A percentile compares a stretch with the other conserved stretches of the same genome.
phyloP scores from a whole-genome alignment of 2,888 invertebrate genomes.

The Aphelenchoides bicaudatus region DNA sequence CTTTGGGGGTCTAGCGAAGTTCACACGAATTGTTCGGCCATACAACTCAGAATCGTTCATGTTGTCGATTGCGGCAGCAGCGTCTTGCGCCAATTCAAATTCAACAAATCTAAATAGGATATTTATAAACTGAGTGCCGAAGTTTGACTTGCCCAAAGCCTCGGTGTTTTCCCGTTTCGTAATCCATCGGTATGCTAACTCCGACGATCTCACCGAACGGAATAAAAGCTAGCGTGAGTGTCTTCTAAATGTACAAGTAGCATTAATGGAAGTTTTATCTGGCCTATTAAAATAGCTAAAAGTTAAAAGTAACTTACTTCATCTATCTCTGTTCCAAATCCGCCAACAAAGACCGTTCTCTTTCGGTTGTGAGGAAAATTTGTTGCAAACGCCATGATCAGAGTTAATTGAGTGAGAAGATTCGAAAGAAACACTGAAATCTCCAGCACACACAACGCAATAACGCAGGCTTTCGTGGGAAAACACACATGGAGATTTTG shows the following conservation, averaged over 20 bases:
- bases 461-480: too few relatives aligned
- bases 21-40: conserved; percentile 68
- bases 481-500: too few relatives aligned
- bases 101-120: conserved; percentile 98
- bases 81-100: conserved; percentile 93
- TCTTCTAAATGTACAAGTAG: not conserved
- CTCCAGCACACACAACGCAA: too few relatives aligned
- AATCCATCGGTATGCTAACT: conserved; percentile 94
- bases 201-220: conserved; percentile 98
- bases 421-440: too few relatives aligned
- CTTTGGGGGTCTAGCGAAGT: conserved; percentile 91
- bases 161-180: conserved; percentile 70
- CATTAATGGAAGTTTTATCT: not conserved
- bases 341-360: conserved; percentile 63
- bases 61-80: conserved; percentile 96
- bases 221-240: conserved; percentile 66
- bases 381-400: too few relatives aligned
- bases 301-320: too few relatives aligned
- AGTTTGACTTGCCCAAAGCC: conserved; percentile 49
- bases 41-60: conserved; percentile 98
- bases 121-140: conserved; percentile 7
- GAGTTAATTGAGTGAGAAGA: too few relatives aligned
- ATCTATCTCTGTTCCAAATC: too few relatives aligned
- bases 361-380: conserved; percentile 61
- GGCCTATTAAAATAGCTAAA: too few relatives aligned